Conservation (phyloP, 2,888 invertebrate species). For the Conchocele bisecta region DNA sequence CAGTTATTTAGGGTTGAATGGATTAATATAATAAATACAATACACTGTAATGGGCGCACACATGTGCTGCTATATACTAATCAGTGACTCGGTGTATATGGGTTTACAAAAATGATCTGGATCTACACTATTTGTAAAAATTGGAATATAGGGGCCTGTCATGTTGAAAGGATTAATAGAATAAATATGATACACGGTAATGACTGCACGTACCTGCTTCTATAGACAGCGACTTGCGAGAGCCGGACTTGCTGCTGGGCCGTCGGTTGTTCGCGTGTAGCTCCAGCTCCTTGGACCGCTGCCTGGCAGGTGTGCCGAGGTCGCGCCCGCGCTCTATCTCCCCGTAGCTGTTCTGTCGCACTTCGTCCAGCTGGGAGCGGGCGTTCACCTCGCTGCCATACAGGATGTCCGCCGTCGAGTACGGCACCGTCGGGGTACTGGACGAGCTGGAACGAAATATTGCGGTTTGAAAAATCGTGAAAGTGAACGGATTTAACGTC, state of each 20-base stretch:
- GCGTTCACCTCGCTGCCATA: constrained; percentile 66
- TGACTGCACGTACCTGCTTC: constrained; percentile 61
- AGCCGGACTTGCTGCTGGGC: constrained; percentile 56
- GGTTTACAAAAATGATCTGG: no score
- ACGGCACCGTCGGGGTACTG: constrained; percentile 68
- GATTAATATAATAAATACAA: no score
- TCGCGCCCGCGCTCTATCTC: constrained; percentile 56
- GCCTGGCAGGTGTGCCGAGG: constrained; percentile 32
- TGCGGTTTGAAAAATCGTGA: neutral
- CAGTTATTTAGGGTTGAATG: no score
- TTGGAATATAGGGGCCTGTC: no score
- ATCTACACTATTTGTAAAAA: no score
- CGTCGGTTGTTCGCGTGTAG: constrained; percentile 47
- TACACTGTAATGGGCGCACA: no score
- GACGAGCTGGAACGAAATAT: constrained; percentile 63
- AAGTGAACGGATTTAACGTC: neutral
- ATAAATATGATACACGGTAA: no score
- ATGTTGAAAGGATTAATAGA: no score
- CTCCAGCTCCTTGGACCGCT: constrained; percentile 50
- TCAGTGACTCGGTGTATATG: no score
- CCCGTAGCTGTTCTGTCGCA: constrained; percentile 58
- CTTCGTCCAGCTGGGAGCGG: constrained; percentile 55
- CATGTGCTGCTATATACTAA: no score
- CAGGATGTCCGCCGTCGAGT: constrained; percentile 70
- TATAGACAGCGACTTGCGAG: constrained; percentile 61